Evolutionary conservation across 2,888 invertebrate species (phyloP), one percentile per base, ranked within the genome.

Genomic region (Chorisops tibialis): DNA sequence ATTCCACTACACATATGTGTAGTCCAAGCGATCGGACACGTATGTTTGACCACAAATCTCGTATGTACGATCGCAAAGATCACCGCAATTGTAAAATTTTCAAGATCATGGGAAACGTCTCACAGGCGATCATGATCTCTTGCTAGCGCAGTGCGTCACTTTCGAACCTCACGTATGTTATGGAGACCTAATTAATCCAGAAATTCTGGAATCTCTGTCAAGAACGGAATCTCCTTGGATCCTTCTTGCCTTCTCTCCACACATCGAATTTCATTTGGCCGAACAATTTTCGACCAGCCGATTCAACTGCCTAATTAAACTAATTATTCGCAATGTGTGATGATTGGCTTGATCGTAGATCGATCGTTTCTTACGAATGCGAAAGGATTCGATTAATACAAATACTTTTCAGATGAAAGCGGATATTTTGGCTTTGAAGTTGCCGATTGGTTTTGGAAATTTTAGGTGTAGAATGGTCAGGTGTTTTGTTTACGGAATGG

Each of bases 291-390:
- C 12, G 35, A 30, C 30, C 21, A n/a, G n/a, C n/a, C n/a, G n/a
- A n/a, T n/a, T n/a, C n/a, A n/a, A n/a, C n/a, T n/a, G 30, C 16
- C 22, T 56, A 56, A 56, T 56, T 56, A 56, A 56, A 56, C 56
- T 56, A 43, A 56, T 56, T 56, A 56, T 56, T 56, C 43, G 39
- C 43, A 45, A 30, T 56, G 43, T 56, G 43, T 35, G 56, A 45
- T 56, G 56, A 56, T 56, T 45, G 56, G 43, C 35, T 56, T 56
- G 56, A 56, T 56, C 56, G 56, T 56, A 43, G 43, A 56, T 56
- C 56, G 56, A 56, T 56, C 56, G 56, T 45, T 45, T 43, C 30
- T 54, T 54, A 41, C 41, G 41, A 43, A 54, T 19, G 19, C 39
- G 52, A 54, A 37, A 38, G 37, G 24, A 30, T 56, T 45, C 56